Base-by-base conservation (phyloP, 2,888 invertebrate species). In the Salticus scenicus region DNA sequence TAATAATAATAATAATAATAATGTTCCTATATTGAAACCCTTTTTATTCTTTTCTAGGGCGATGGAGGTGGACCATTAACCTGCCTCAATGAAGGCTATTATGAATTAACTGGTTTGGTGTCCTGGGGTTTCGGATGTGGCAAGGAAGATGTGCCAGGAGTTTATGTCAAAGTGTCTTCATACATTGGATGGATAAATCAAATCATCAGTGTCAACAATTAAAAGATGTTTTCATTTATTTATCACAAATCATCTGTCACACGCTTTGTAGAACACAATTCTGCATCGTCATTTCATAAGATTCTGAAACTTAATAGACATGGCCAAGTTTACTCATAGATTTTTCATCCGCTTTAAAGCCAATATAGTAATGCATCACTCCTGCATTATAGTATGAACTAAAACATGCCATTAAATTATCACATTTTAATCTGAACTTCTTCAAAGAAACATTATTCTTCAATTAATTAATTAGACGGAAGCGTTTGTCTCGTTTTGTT, bases 121-220 rank as follows among this genome's bases (percentile, higher is more conserved):
- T 97, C 97, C 0, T 98, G 98, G 97, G 98, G 97, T 12, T 90
- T 90, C 69, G 90, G 90, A 88, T 97, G 97, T 91, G 97, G 97
- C n/a, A 93, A 97, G 64, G 93, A 94, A 87, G 96, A 97, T 92
- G 98, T 97, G 77, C 98, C 98, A 37, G 98, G 97, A n/a, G 98
- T 98, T 87, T 98, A 98, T 91, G 97, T 98, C 33, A 97, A 97
- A 92, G 97, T 98, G 12, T 97, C 97, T 2, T 94, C 97, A 64
- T 98, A 97, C 92, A 96, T 97, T 89, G 96, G 97, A 88, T 98
- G 98, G 98, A 98, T 98, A 91, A 97, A 97, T 93, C 97, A 97
- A 93, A 97, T 97, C 89, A 97, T 97, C 90, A 97, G 97, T 91
- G 97, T 97, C 89, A 97, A 97, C 92, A 89, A 88, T 67, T 86